A percentile compares a stretch with the other conserved stretches of the same genome.
phyloP scores from a whole-genome alignment of 2,888 invertebrate genomes.

The Anticlea derivata region DNA sequence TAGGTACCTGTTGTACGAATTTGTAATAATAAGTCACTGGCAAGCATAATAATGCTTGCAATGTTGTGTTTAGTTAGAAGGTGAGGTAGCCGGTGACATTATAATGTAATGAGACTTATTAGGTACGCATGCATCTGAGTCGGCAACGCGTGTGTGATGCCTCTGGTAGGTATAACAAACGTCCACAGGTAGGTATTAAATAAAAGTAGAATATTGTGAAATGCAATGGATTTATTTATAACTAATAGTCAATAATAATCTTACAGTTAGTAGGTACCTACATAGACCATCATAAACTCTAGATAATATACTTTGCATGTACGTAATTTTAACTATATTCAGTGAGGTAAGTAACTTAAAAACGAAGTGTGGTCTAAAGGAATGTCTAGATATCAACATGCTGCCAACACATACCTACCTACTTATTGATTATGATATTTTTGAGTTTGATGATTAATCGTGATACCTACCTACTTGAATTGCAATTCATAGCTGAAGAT shows the following conservation, averaged over 20 bases:
- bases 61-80: too few species aligned
- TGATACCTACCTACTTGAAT: neutral
- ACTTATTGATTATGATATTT: too few species aligned
- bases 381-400: conserved; percentile 2
- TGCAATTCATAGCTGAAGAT: conserved; percentile 1
- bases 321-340: neutral
- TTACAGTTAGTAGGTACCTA: conserved; percentile 1
- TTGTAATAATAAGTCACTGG: too few species aligned
- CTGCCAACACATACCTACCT: too few species aligned
- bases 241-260: conserved; percentile 11
- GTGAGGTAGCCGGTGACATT: too few species aligned
- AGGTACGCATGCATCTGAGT: too few species aligned
- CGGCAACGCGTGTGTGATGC: too few species aligned
- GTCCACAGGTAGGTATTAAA: neutral
- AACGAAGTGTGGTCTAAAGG: neutral
- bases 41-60: too few species aligned
- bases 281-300: conserved; percentile 1
- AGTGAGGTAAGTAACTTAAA: conserved; percentile 2
- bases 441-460: too few species aligned
- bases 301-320: neutral
- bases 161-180: too few species aligned
- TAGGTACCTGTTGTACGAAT: too few species aligned
- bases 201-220: conserved; percentile 13
- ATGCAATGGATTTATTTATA: conserved; percentile 23
- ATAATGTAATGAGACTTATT: too few species aligned